phyloP scores from a whole-genome alignment of 2,888 invertebrate species.

The Criorhina ranunculi region DNA sequence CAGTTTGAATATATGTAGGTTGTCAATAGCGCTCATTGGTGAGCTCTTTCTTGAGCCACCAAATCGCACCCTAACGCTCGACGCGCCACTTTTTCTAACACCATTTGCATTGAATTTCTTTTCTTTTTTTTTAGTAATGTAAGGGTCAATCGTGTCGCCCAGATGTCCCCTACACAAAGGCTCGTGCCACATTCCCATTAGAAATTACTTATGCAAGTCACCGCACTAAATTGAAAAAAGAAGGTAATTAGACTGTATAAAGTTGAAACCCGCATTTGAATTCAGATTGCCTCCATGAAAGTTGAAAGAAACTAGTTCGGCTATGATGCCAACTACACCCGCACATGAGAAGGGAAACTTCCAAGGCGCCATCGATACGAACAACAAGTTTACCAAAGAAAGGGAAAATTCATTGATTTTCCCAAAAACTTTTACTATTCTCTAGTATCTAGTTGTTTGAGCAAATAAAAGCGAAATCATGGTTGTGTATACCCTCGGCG shows the following conservation, averaged over 20 bases:
- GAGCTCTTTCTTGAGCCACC: too few relatives aligned
- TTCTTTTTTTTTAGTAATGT: too few relatives aligned
- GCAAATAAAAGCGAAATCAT: constrained; percentile 21
- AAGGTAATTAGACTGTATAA: constrained; percentile 4
- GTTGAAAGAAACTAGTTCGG: not conserved
- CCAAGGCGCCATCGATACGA: not conserved
- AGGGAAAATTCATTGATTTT: constrained; percentile 17
- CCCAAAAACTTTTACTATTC: constrained; percentile 9
- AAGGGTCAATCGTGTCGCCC: too few relatives aligned
- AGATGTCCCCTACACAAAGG: too few relatives aligned
- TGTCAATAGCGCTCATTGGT: too few relatives aligned
- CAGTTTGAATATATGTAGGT: too few relatives aligned
- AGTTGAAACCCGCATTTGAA: not conserved
- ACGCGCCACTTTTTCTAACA: too few relatives aligned
- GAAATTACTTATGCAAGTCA: constrained; percentile 5
- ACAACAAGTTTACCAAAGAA: not conserved
- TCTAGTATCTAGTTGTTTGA: not conserved
- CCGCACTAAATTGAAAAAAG: not conserved
- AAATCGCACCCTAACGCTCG: too few relatives aligned
- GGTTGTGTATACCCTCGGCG: constrained; percentile 8
- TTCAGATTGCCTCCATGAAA: constrained; percentile 3
- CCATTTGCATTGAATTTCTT: too few relatives aligned
- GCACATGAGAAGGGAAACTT: not conserved
- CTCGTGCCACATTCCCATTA: not conserved
- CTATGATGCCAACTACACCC: constrained; percentile 5